These are phyloP conservation scores for Carcharodon carcharias DNA, from an alignment of 2,797 vertebrate genomes.

Conservation along the genomic window DNA sequence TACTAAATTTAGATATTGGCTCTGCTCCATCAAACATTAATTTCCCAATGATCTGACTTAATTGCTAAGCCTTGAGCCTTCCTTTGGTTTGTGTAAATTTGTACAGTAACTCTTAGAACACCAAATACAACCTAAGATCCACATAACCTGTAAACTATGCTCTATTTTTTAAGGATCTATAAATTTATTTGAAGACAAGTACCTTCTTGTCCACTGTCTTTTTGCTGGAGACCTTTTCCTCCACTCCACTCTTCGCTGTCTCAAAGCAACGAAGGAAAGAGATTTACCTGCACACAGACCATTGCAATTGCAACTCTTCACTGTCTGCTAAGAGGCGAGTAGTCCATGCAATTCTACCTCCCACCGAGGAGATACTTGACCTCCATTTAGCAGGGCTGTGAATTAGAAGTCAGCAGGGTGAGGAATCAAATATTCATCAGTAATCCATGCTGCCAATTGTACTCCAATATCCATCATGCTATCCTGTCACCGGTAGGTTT, in stretches of 20 bases:
- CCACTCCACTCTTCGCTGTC: background rate
- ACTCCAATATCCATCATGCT: background rate
- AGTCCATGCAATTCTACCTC: background rate
- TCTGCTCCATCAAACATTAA: background rate
- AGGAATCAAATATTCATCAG: background rate
- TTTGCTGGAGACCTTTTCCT: background rate
- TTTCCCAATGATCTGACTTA: background rate
- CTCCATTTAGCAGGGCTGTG: background rate
- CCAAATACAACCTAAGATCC: background rate
- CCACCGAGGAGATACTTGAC: background rate
- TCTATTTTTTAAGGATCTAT: background rate
- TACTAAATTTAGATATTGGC: background rate
- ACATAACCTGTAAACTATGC: background rate
- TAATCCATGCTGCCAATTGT: background rate
- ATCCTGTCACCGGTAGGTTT: background rate
- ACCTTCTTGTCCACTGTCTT: background rate
- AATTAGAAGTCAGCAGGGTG: background rate
- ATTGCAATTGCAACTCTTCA: background rate
- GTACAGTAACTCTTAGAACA: background rate
- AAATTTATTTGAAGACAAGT: background rate
- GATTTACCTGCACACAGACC: background rate
- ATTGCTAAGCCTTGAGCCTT: background rate
- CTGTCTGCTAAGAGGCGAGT: background rate
- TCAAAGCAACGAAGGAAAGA: background rate
- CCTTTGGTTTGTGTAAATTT: background rate